phyloP scores from a whole-genome alignment of 2,113 vertebrate species.

The Scartelaos histophorus region DNA sequence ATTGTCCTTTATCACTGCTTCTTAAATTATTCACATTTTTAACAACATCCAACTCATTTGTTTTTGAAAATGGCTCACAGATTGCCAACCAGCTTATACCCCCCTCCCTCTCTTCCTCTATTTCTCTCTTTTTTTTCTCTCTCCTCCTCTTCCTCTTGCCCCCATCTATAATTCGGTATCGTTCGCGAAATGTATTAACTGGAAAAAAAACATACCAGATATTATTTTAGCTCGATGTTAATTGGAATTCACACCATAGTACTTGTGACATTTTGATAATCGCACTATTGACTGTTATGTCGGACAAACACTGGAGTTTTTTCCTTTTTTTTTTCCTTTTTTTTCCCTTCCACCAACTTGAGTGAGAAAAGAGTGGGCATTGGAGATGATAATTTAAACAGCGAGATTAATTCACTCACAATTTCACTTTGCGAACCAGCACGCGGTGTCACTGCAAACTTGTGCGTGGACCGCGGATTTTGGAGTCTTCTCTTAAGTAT shows the following conservation, averaged over 20 bases:
- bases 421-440: constrained; percentile 57
- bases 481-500: constrained; percentile 9
- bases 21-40: constrained; percentile 30
- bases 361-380: constrained; percentile 79
- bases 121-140: background rate
- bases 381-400: constrained; percentile 78
- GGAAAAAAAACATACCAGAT: constrained; percentile 11
- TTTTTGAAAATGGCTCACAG: constrained; percentile 33
- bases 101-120: background rate
- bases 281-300: constrained; percentile 77
- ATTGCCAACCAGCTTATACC: constrained; percentile 40
- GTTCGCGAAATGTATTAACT: constrained; percentile 25
- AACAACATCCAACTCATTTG: constrained; percentile 13
- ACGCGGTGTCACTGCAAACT: constrained; percentile 66
- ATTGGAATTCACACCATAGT: constrained; percentile 75
- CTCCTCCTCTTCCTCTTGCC: no score
- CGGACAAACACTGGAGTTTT: constrained; percentile 72
- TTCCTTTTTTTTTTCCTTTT: constrained; percentile 52
- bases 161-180: constrained; percentile 11
- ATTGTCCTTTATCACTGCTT: background rate
- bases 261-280: constrained; percentile 79
- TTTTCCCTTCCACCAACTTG: constrained; percentile 61
- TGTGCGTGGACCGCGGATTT: constrained; percentile 3
- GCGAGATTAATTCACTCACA: constrained; percentile 73
- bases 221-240: constrained; percentile 67